A percentile compares a stretch with the other conserved stretches of the same genome.
Evolutionary conservation across 2,888 invertebrate genomes (phyloP).

Genomic region (Ceraclea dissimilis): DNA sequence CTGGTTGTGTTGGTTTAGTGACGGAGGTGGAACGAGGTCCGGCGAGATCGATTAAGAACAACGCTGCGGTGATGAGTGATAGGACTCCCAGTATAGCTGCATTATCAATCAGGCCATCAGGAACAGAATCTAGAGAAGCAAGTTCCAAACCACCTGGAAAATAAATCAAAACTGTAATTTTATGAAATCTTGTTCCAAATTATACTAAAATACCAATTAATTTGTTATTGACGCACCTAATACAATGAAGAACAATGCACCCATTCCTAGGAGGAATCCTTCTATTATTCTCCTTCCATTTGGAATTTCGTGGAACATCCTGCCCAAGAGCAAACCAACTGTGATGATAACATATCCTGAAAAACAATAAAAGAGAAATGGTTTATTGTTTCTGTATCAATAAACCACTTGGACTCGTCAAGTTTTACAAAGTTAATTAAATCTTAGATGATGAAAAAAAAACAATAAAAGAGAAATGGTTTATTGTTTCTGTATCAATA

Average conservation of each 20-base stretch:
- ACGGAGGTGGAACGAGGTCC: slow-evolving; percentile 47
- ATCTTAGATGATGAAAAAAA: background rate
- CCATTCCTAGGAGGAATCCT: slow-evolving; percentile 60
- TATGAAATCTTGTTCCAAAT: background rate
- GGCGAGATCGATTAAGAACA: slow-evolving; percentile 62
- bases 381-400: no score
- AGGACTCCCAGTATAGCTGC: slow-evolving; percentile 63
- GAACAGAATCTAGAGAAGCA: slow-evolving; percentile 64
- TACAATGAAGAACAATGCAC: slow-evolving; percentile 60
- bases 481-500: no score
- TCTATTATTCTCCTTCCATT: slow-evolving; percentile 56
- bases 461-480: no score
- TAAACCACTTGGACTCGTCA: no score
- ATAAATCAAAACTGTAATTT: background rate
- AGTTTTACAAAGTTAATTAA: background rate
- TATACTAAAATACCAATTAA: background rate
- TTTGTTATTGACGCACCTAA: slow-evolving; percentile 46
- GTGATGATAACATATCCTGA: slow-evolving; percentile 64
- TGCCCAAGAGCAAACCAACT: slow-evolving; percentile 57
- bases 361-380: slow-evolving; percentile 25
- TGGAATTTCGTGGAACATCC: slow-evolving; percentile 58
- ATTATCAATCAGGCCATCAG: slow-evolving; percentile 58
- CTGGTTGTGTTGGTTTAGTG: slow-evolving; percentile 39
- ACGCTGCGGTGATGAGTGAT: slow-evolving; percentile 56
- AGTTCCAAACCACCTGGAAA: slow-evolving; percentile 57